These are phyloP conservation scores for Aphelenchoides besseyi DNA, from an alignment of 1,140 invertebrate species.

Conservation along the genomic window DNA sequence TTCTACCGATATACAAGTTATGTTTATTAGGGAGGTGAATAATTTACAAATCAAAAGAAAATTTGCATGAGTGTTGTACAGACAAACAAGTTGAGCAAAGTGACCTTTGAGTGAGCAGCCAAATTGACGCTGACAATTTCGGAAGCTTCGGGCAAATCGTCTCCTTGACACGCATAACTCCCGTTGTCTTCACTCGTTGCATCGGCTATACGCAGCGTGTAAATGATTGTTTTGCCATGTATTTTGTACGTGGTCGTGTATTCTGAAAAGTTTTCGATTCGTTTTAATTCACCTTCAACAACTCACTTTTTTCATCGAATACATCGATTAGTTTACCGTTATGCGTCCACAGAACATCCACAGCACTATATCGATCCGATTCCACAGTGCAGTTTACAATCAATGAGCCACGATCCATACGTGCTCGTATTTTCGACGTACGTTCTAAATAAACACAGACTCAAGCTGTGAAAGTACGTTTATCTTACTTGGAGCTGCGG, in stretches of 20 bases:
- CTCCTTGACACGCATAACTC: conserved; percentile 29
- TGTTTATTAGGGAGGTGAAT: too few relatives aligned
- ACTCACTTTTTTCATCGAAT: conserved; percentile 27
- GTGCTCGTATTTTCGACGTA: conserved; percentile 9
- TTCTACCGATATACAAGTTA: too few relatives aligned
- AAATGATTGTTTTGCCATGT: conserved; percentile 16
- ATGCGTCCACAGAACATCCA: conserved; percentile 24
- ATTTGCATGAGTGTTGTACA: too few relatives aligned
- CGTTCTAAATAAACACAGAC: conserved; percentile 15
- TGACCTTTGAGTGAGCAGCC: too few relatives aligned
- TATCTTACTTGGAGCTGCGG: conserved; percentile 5
- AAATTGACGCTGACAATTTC: conserved; percentile 28
- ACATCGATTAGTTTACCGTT: conserved; percentile 20
- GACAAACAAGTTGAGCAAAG: too few relatives aligned
- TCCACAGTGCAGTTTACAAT: conserved; percentile 28
- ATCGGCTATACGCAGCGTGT: conserved; percentile 5
- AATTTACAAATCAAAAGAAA: too few relatives aligned
- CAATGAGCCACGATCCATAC: conserved; percentile 20
- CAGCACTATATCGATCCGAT: conserved; percentile 17
- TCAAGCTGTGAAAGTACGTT: background rate
- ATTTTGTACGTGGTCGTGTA: conserved; percentile 20
- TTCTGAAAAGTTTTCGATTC: conserved; percentile 4
- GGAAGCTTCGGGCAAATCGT: conserved; percentile 13
- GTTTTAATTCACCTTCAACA: background rate
- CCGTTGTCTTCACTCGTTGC: conserved; percentile 15